A percentile compares a stretch with the other conserved stretches of the same genome.
Conservation (phyloP, 1,140 invertebrate species). For the Cyclina sinensis region DNA sequence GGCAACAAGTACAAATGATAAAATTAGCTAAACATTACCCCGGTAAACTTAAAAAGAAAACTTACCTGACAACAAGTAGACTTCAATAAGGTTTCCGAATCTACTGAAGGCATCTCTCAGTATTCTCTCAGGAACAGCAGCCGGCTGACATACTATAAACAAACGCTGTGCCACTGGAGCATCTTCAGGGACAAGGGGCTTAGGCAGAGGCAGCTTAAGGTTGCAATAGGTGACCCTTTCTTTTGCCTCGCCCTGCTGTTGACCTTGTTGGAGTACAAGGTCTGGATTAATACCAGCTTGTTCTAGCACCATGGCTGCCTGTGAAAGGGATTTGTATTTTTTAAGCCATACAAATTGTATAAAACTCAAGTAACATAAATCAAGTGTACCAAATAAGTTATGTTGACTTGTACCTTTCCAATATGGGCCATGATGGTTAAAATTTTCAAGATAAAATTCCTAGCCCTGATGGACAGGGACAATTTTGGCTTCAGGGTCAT, state of each 20-base stretch:
- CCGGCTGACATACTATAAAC: slow-evolving; percentile 89
- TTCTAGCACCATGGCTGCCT: slow-evolving; percentile 83
- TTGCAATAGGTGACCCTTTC: slow-evolving; percentile 88
- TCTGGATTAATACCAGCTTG: slow-evolving; percentile 83
- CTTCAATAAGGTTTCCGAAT: slow-evolving; percentile 97
- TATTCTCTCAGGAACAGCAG: slow-evolving; percentile 92
- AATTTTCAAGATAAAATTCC: too few species aligned
- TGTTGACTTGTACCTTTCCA: too few species aligned
- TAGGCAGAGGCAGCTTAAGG: slow-evolving; percentile 90
- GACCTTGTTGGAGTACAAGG: slow-evolving; percentile 49
- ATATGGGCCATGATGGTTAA: too few species aligned
- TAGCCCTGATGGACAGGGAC: too few species aligned
- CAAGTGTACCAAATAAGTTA: too few species aligned
- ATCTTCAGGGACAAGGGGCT: slow-evolving; percentile 92
- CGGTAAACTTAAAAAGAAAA: too few species aligned
- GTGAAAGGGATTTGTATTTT: too few species aligned
- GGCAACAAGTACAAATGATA: too few species aligned
- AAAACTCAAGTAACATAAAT: too few species aligned
- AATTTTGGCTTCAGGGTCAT: too few species aligned
- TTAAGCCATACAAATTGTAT: too few species aligned
- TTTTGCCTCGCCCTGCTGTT: slow-evolving; percentile 87
- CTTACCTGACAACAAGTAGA: slow-evolving; percentile 95
- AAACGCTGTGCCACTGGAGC: slow-evolving; percentile 90
- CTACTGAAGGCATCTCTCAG: slow-evolving; percentile 96
- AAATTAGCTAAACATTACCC: too few species aligned